phyloP scores from a whole-genome alignment of 2,888 invertebrate species.

The Prosapia bicincta region DNA sequence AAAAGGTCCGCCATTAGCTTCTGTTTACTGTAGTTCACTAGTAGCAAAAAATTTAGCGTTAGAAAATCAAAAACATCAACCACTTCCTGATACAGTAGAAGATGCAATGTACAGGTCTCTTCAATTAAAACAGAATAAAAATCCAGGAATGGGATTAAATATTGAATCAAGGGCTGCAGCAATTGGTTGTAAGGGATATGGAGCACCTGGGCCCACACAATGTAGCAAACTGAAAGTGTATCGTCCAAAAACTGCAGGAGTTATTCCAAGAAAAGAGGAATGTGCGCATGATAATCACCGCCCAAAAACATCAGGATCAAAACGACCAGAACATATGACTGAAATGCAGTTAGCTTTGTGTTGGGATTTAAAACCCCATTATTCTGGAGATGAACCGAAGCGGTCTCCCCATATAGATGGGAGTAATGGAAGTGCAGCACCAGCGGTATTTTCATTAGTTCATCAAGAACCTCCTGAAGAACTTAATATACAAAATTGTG shows the following conservation, averaged over 20 bases:
- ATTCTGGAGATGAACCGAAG: constrained; percentile 65
- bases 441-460: constrained; percentile 61
- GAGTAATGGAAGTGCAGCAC: constrained; percentile 69
- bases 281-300: constrained; percentile 23
- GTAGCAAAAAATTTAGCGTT: constrained; percentile 75
- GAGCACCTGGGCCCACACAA: constrained; percentile 70
- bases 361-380: constrained; percentile 73
- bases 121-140: constrained; percentile 54
- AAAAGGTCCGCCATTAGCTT: constrained; percentile 49
- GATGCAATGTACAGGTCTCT: constrained; percentile 62
- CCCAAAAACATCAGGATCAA: constrained; percentile 31
- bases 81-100: constrained; percentile 74
- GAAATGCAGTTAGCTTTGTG: constrained; percentile 82
- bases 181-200: constrained; percentile 57
- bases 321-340: constrained; percentile 51
- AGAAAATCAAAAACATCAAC: constrained; percentile 78
- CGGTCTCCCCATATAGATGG: constrained; percentile 73
- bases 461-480: constrained; percentile 35
- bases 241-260: constrained; percentile 51
- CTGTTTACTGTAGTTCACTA: constrained; percentile 65
- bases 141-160: constrained; percentile 55
- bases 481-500: neutral
- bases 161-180: constrained; percentile 60
- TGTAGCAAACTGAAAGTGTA: constrained; percentile 72
- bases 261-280: constrained; percentile 23